Conservation (phyloP, 2,113 vertebrate species). For the Vidua macroura region DNA sequence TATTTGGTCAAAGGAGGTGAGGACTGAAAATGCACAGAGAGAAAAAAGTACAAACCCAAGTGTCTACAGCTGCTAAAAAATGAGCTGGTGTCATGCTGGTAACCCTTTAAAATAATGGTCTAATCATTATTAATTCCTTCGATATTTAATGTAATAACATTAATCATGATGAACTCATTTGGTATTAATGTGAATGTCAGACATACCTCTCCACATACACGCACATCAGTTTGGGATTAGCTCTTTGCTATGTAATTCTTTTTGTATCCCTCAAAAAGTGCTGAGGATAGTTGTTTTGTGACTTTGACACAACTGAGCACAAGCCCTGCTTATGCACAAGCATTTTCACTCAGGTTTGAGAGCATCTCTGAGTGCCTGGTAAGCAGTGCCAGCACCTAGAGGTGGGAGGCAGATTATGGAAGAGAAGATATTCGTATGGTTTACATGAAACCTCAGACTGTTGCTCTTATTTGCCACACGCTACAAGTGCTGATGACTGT, state of each 20-base stretch:
- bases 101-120: conserved; percentile 63
- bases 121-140: conserved; percentile 67
- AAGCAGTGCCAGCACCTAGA: background rate
- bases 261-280: conserved; percentile 14
- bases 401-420: background rate
- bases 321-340: background rate
- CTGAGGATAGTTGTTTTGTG: background rate
- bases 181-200: conserved; percentile 60
- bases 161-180: conserved; percentile 59
- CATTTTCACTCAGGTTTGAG: rapidly evolving
- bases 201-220: background rate
- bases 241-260: background rate
- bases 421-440: background rate
- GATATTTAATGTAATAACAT: conserved; percentile 59
- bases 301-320: background rate
- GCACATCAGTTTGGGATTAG: conserved; percentile 27
- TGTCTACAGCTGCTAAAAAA: conserved; percentile 54
- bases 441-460: background rate
- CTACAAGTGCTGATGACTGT: background rate
- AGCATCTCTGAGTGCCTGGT: background rate
- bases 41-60: conserved; percentile 40
- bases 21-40: conserved; percentile 6
- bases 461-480: background rate
- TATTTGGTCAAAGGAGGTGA: conserved; percentile 45
- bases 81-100: conserved; percentile 49